phyloP scores from a whole-genome alignment of 1,140 invertebrate species.

The Halyomorpha halys region DNA sequence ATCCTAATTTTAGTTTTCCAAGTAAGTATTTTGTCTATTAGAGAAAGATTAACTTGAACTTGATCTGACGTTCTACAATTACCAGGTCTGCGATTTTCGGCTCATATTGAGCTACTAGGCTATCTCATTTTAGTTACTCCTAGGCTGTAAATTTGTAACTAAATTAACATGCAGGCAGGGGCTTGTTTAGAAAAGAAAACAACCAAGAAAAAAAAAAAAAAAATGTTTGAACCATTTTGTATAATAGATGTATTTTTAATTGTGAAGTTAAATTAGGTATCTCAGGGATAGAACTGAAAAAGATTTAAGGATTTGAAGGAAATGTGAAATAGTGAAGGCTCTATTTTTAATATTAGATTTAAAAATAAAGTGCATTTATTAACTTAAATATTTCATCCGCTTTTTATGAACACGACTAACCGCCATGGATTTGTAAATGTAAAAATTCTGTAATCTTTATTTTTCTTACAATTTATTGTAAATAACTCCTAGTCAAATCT shows the following conservation, averaged over 20 bases:
- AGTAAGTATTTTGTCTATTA: not conserved
- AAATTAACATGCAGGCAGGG: constrained; percentile 8
- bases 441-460: not conserved
- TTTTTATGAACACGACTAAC: constrained; percentile 9
- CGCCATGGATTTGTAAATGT: constrained; percentile 5
- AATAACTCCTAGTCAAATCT: constrained; percentile 9
- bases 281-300: constrained; percentile 16
- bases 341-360: constrained; percentile 7
- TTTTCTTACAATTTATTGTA: constrained; percentile 5
- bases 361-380: constrained; percentile 15
- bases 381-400: constrained; percentile 1
- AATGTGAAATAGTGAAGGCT: not conserved
- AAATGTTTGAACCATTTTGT: too few relatives aligned
- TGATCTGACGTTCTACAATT: too few relatives aligned
- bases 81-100: not conserved
- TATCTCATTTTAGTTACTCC: constrained; percentile 9
- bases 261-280: not conserved
- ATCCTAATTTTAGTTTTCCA: constrained; percentile 15
- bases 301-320: not conserved
- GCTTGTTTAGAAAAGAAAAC: constrained; percentile 4
- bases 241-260: too few relatives aligned
- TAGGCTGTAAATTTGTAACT: constrained; percentile 8
- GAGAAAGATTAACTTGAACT: too few relatives aligned
- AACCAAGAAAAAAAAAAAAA: not conserved
- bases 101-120: constrained; percentile 11